Percentiles rank a stretch among this genome's conserved stretches.
Evolutionary conservation across 2,113 vertebrate genomes (phyloP).

Genomic region (Numenius arquata): DNA sequence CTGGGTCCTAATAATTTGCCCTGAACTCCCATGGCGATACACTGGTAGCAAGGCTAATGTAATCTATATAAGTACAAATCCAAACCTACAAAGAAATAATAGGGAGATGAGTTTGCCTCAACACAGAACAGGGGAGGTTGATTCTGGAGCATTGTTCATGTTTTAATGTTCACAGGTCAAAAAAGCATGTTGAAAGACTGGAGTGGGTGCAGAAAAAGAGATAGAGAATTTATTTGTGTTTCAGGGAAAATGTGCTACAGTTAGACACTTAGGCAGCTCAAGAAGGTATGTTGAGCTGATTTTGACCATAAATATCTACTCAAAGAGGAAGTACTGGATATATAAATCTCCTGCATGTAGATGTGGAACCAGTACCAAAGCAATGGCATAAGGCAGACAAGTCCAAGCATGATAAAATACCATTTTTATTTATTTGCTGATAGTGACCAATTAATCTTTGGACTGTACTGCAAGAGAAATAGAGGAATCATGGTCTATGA

Average conservation of each 20-base stretch:
- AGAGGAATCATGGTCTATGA: not conserved
- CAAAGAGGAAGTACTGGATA: not conserved
- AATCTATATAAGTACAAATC: not conserved
- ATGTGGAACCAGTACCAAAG: not conserved
- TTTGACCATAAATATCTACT: not conserved
- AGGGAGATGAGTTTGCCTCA: not conserved
- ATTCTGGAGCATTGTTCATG: not conserved
- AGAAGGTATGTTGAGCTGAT: not conserved
- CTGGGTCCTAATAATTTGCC: not conserved
- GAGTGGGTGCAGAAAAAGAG: not conserved
- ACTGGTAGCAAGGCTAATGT: not conserved
- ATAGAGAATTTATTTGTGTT: not conserved
- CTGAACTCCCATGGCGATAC: not conserved
- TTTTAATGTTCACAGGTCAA: not conserved
- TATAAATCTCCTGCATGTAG: not conserved
- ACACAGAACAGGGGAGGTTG: not conserved
- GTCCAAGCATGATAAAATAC: not conserved
- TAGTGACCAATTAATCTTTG: not conserved
- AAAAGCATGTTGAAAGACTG: not conserved
- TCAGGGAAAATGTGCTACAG: not conserved
- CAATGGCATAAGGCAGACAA: not conserved
- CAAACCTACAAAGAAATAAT: not conserved
- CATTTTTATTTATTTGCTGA: not conserved
- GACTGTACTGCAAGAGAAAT: not conserved
- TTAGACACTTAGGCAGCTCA: not conserved